Evolutionary conservation across 1,140 invertebrate genomes (phyloP), one percentile per base, ranked within the genome.

Genomic region (Anadara kagoshimensis): DNA sequence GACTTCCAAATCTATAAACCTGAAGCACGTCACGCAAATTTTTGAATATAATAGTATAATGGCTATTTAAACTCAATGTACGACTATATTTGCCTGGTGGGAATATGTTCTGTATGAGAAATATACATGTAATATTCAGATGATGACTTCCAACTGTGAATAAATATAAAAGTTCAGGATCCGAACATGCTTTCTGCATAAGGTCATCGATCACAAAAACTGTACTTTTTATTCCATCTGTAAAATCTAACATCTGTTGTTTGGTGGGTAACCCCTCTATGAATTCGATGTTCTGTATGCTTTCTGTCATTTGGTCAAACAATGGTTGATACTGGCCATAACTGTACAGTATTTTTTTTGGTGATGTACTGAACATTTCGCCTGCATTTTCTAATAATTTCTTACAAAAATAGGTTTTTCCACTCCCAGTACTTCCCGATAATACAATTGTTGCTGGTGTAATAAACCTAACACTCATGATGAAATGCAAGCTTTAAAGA

Each of bases 61-160:
- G 49, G 43, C 54, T 49, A 61, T n/a, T n/a, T n/a, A n/a, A n/a
- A n/a, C n/a, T n/a, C n/a, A n/a, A n/a, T 73, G 63, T 73, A 41
- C 63, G 29, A 22, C 56, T 26, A 45, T 53, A 59, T 41, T 73
- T 73, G 51, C 63, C 71, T 12, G 62, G 64, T 26, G 47, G 36
- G 56, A 67, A 73, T 26, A 73, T 20, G 22, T 67, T 67, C 54
- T 73, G 71, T 24, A 54, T 66, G 14, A 73, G 41, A 65, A 73
- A 66, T 22, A 73, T 58, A 16, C 66, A 62, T 29, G 41, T 59
- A 3, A 73, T 36, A 12, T 41, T 29, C 45, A 22, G 44, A 51
- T 66, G 70, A 29, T 73, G 70, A 36, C 49, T 36, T 24, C 49
- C 57, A n/a, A 65, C 49, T 59, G 43, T 36, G 49, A 73, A 73